Evolutionary conservation across 2,888 invertebrate species (phyloP).

Genomic region (Dasypogon diadema): DNA sequence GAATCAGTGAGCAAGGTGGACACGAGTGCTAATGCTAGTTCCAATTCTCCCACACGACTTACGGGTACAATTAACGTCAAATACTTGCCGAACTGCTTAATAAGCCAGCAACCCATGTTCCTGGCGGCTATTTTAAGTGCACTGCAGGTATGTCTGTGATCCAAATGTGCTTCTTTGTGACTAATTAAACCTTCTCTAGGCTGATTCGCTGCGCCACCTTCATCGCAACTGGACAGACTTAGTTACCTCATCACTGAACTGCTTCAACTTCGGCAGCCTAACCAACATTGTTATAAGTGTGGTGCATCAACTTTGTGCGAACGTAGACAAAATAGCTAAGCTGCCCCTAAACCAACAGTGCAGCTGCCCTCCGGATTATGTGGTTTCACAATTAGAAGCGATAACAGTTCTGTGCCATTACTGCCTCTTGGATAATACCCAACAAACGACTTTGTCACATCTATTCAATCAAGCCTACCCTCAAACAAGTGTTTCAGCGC

Average conservation of each 20-base stretch:
- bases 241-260: conserved; percentile 83
- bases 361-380: conserved; percentile 78
- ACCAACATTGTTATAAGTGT: conserved; percentile 83
- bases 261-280: conserved; percentile 78
- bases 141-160: conserved; percentile 69
- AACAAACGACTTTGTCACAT: conserved; percentile 71
- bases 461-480: conserved; percentile 72
- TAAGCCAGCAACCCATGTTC: conserved; percentile 87
- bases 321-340: conserved; percentile 76
- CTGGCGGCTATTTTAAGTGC: conserved; percentile 83
- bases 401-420: conserved; percentile 84
- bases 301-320: conserved; percentile 78
- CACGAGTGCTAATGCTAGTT: conserved; percentile 58
- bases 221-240: conserved; percentile 88
- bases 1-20: conserved; percentile 58
- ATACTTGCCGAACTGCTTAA: conserved; percentile 75
- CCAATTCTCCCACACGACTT: conserved; percentile 62
- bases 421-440: conserved; percentile 76
- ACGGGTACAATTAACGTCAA: conserved; percentile 69
- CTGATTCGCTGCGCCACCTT: conserved; percentile 77
- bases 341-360: conserved; percentile 63
- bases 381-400: conserved; percentile 81
- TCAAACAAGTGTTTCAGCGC: conserved; percentile 70
- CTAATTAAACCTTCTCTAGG: conserved; percentile 52
- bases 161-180: not conserved